Evolutionary conservation across 2,797 vertebrate genomes (phyloP).

Genomic region (Dicrostonyx torquatus): DNA sequence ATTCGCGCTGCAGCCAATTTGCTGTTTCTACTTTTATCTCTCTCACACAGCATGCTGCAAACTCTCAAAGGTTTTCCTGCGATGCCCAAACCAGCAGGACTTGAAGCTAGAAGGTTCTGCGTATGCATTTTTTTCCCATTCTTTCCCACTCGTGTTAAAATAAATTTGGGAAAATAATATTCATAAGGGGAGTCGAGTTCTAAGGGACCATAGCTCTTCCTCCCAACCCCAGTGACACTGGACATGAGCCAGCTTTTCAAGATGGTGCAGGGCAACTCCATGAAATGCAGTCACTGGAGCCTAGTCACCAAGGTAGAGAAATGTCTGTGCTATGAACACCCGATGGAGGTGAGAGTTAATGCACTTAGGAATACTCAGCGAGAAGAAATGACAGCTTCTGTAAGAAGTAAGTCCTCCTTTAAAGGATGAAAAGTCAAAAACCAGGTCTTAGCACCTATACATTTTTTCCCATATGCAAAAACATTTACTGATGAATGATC

Average conservation of each 20-base stretch:
- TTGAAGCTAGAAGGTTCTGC: constrained; percentile 56
- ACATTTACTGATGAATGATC: constrained; percentile 64
- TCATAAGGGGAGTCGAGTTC: constrained; percentile 71
- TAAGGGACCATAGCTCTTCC: constrained; percentile 67
- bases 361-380: constrained; percentile 32
- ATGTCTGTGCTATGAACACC: background rate
- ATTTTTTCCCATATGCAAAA: background rate
- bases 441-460: constrained; percentile 15
- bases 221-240: constrained; percentile 55
- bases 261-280: background rate
- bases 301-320: constrained; percentile 12
- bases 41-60: constrained; percentile 79
- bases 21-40: constrained; percentile 85
- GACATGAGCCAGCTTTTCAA: constrained; percentile 57
- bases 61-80: constrained; percentile 83
- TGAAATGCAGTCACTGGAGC: constrained; percentile 17
- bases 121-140: constrained; percentile 65
- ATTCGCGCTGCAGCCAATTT: constrained; percentile 85
- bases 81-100: constrained; percentile 71
- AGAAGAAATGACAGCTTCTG: constrained; percentile 48
- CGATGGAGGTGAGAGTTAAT: constrained; percentile 1
- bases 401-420: constrained; percentile 47
- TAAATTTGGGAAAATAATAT: constrained; percentile 76
- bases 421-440: constrained; percentile 57
- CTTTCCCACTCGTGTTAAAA: constrained; percentile 72